Base-by-base conservation (phyloP, 2,888 invertebrate genomes). In the Coleophora deauratella region DNA sequence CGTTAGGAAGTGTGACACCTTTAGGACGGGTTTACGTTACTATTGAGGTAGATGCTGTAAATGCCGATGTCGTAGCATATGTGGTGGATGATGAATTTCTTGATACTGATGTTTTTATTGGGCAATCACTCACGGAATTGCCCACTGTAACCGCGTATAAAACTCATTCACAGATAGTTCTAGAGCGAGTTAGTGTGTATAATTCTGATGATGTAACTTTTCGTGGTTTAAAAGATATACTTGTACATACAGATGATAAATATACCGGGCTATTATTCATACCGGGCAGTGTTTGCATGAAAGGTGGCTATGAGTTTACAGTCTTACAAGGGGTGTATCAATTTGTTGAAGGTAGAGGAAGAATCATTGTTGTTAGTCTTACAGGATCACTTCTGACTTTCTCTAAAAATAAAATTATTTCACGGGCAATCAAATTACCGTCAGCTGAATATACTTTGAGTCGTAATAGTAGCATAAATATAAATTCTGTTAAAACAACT, bases 61-160 rank as follows among this genome's bases (percentile, higher is more conserved):
- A 30, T 9, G 35, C 36, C 1, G 27, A 38, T 15, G 34, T 41
- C 9, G 40, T 38, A 8, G 41, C 40, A 7, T 43, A 28, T 11
- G 35, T 46, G 6, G 43, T 46, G 0, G 28, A 36, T 8, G 41
- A 41, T 14, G 10, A 41, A 2, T 35, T 27, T 14, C n/a, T 46
- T n/a, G 34, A 8, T 30, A 21, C 34, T 9, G 41, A 41, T 10
- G 3, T 47, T 14, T 9, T 47, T 8, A 33, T 47, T n/a, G 44
- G 46, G 1, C 46, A 47, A 31, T 35, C 38, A 27, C 14, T 46
- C 7, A 46, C 44, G 1, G 46, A 46, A 11, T 14, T 33, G 27
- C 27, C 45, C 1, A 12, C 35, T n/a, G 32, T 45, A 11, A 35
- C 11, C 3, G 42, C 39, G 6, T 31, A 37, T 9, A 45, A 45